Base-by-base conservation (phyloP, 2,113 vertebrate species). In the Copsychus sechellarum region DNA sequence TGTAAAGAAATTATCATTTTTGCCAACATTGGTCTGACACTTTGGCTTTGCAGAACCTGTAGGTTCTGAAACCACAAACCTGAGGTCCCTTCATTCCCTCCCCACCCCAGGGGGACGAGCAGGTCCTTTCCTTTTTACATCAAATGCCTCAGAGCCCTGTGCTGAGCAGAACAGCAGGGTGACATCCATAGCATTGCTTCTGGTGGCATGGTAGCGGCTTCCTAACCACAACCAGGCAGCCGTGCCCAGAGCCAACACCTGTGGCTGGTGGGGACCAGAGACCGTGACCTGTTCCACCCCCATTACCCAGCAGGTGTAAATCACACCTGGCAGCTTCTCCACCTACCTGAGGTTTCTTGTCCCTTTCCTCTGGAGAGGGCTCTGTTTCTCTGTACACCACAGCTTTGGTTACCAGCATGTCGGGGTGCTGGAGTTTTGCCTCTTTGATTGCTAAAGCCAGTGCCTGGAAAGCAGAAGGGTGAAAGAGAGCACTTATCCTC, bases 351-450 rank as follows among this genome's bases (percentile, higher is more conserved):
- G 98, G 95, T 88, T 98, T 98, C 97, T 98, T 98, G 97, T 98
- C 98, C 94, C 98, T 97, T 92, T 99, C 99, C 96, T 99, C 98
- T 6, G 98, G 98, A 93, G 99, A 99, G 88, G 99, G 98, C 69
- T 99, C 99, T 96, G 99, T 99, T 99, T 99, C 99, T 98, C 99
- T 99, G 97, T 99, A 99, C 72, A 99, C 99, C 95, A 99, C 99
- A 78, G 99, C 99, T 98, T 99, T 99, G 96, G 99, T 99, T 97
- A 99, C 99, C 97, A 99, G 98, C 99, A 99, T 99, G 97, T 99
- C 99, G 0, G 99, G 99, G 81, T 99, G 99, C 98, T 99, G 99
- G 82, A 99, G 98, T 95, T 99, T 99, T 97, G 99, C 99, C 93
- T 99, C 99, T 95, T 99, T 99, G 97, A 99, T 99, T 86, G 99